Evolutionary conservation across 2,797 vertebrate genomes (phyloP), one percentile per base, ranked within the genome.

Genomic region (Poeciliopsis paucimaculata): DNA sequence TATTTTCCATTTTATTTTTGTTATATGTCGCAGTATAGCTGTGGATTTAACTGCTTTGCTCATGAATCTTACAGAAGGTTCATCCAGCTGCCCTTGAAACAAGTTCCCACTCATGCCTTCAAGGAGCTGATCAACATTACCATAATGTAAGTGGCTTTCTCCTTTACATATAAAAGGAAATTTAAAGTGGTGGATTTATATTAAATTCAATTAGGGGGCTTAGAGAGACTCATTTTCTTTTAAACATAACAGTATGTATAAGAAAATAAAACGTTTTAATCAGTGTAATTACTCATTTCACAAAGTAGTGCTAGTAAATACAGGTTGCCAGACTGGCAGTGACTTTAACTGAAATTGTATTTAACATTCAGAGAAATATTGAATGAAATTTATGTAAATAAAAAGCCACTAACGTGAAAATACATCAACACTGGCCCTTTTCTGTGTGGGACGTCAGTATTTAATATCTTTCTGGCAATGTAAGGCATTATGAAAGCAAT

Each of bases 111-210:
- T 75, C 84, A 92, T 53, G 93, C 95, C 79, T 96, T 96, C 88
- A 94, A 80, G 84, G 85, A 94, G 66, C 93, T 96, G 62, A 82
- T 92, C 82, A 95, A 95, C 90, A 83, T 96, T 28, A 94, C 92
- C 36, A 79, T 84, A 20, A 96, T 96, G 95, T 96, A 89, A 95
- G 95, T 90, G 64, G 36, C 6, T 13, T 31, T 81, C 41, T 74
- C 23, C 26, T 72, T 36, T 45, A 55, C 28, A 72, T 28, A 73
- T 18, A 28, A 77, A 34, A 41, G 53, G 36, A 53, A 23, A 53
- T 53, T 53, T 28, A 72, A 26, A 9, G 39, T 55, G 26, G 39
- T 23, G 6, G 15, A 41, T 55, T 74, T 23, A 57, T 57, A 57
- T 74, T n/a, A 41, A 55, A 41, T 31, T 51, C 23, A 73, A 53